These are phyloP conservation scores for Penaeus vannamei DNA, from an alignment of 1,140 invertebrate species.

Conservation along the genomic window DNA sequence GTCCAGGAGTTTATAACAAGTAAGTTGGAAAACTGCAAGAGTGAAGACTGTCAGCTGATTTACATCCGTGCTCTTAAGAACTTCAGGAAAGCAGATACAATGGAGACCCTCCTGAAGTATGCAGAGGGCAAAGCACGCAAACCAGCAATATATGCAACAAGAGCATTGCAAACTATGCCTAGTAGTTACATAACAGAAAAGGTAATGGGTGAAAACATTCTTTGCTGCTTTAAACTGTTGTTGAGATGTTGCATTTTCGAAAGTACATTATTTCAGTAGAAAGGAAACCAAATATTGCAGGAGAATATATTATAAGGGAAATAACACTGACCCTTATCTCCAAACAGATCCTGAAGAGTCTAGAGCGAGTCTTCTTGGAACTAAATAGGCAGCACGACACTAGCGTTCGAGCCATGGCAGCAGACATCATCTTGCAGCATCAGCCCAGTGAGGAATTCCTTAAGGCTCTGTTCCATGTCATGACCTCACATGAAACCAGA, in stretches of 20 bases:
- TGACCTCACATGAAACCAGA: slow-evolving; percentile 74
- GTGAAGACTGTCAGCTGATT: slow-evolving; percentile 76
- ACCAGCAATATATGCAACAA: slow-evolving; percentile 78
- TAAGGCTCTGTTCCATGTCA: slow-evolving; percentile 75
- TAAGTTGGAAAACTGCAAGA: slow-evolving; percentile 75
- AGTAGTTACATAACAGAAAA: slow-evolving; percentile 72
- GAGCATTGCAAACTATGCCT: slow-evolving; percentile 77
- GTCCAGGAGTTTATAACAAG: slow-evolving; percentile 74
- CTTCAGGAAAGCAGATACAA: slow-evolving; percentile 75
- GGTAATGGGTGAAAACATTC: slow-evolving; percentile 34
- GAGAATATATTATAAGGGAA: too few relatives aligned
- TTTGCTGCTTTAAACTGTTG: not conserved
- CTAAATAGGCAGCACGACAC: slow-evolving; percentile 79
- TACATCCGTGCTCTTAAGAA: slow-evolving; percentile 81
- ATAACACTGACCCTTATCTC: too few relatives aligned
- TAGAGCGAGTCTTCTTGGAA: slow-evolving; percentile 77
- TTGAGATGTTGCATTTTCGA: too few relatives aligned
- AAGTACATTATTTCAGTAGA: too few relatives aligned
- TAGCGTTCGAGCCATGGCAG: slow-evolving; percentile 80
- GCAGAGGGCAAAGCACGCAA: slow-evolving; percentile 74
- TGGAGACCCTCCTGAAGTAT: slow-evolving; percentile 76
- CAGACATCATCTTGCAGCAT: slow-evolving; percentile 80
- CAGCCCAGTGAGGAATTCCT: slow-evolving; percentile 75
- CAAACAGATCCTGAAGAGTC: slow-evolving; percentile 34
- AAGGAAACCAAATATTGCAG: too few relatives aligned